Conservation (phyloP, 2,888 invertebrate species). For the Agrotis segetum region DNA sequence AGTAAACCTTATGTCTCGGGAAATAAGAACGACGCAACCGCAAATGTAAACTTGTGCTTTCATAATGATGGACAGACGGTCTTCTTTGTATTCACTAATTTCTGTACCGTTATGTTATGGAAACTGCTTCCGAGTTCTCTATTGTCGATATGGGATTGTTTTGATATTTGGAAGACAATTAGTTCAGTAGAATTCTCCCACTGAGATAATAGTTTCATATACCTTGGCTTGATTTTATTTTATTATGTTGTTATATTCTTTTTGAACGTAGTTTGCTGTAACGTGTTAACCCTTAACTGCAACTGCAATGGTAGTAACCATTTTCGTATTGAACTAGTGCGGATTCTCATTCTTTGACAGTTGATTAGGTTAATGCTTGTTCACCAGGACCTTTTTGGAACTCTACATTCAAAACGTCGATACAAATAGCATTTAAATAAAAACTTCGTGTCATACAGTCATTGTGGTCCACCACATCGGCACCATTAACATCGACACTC, state of each 20-base stretch:
- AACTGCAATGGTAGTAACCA: too few relatives aligned
- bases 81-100: conserved; percentile 77
- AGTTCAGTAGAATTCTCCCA: conserved; percentile 49
- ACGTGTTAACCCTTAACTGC: not conserved
- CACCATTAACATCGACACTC: conserved; percentile 51
- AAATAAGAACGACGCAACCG: conserved; percentile 59
- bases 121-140: conserved; percentile 81
- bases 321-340: too few relatives aligned
- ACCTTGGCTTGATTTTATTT: not conserved
- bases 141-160: conserved; percentile 70
- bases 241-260: not conserved
- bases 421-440: not conserved
- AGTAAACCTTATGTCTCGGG: conserved; percentile 66
- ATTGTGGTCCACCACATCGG: conserved; percentile 30
- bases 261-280: not conserved
- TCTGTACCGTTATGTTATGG: conserved; percentile 83
- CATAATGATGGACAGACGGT: conserved; percentile 75
- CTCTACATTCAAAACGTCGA: not conserved
- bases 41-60: conserved; percentile 53
- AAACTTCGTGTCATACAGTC: conserved; percentile 15
- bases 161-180: conserved; percentile 62
- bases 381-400: not conserved
- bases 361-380: not conserved
- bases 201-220: conserved; percentile 27
- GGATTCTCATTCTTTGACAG: not conserved